Evolutionary conservation across 1,140 invertebrate genomes (phyloP).

Genomic region (Lutraria rhynchaena): DNA sequence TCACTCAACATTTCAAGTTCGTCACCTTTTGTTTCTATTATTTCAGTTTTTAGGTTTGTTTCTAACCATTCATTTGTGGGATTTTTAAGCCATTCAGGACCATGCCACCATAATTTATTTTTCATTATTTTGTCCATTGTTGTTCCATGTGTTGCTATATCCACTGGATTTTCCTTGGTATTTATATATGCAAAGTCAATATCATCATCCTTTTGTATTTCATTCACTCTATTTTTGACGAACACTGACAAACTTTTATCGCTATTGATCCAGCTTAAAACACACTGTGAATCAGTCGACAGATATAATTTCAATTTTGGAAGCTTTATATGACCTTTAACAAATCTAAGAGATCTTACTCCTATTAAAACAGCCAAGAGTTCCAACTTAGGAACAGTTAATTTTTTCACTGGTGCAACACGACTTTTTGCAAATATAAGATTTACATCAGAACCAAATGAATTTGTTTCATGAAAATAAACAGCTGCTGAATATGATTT

Average conservation of each 20-base stretch:
- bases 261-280: constrained; percentile 8
- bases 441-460: background rate
- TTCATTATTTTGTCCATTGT: background rate
- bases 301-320: background rate
- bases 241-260: constrained; percentile 3
- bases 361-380: background rate
- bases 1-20: no score
- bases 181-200: constrained; percentile 15
- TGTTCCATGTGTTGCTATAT: constrained; percentile 12
- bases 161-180: constrained; percentile 29
- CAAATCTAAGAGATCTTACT: background rate
- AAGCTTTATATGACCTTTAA: background rate
- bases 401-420: background rate
- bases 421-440: constrained; percentile 14
- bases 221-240: constrained; percentile 33
- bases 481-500: background rate
- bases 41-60: no score
- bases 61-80: background rate
- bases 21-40: no score
- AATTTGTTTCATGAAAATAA: background rate
- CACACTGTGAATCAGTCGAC: constrained; percentile 6
- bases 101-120: constrained; percentile 36
- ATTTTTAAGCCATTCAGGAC: constrained; percentile 1
- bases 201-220: constrained; percentile 15
- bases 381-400: constrained; percentile 1